phyloP scores from a whole-genome alignment of 2,797 vertebrate genomes.

The Manis crassicaudata region DNA sequence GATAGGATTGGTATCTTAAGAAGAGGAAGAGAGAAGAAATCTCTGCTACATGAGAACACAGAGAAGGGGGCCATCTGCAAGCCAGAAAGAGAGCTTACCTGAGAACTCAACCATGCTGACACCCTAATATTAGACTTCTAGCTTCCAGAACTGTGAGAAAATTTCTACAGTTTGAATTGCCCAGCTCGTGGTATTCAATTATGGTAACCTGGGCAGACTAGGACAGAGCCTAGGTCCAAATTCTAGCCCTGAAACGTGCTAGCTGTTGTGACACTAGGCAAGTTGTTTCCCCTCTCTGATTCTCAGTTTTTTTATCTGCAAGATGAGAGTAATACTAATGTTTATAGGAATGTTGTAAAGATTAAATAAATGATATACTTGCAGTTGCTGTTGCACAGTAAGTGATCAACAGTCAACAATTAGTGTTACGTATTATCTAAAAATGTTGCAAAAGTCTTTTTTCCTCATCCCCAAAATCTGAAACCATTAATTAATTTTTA shows the following conservation, averaged over 20 bases:
- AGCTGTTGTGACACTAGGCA: not conserved
- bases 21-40: not conserved
- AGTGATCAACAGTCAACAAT: not conserved
- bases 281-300: not conserved
- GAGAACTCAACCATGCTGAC: not conserved
- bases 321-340: not conserved
- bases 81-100: not conserved
- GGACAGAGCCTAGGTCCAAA: not conserved
- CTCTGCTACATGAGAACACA: not conserved
- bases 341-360: not conserved
- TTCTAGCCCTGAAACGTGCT: not conserved
- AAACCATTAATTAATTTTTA: constrained; percentile 14
- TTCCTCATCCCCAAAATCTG: not conserved
- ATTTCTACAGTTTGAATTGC: not conserved
- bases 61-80: not conserved
- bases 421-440: not conserved
- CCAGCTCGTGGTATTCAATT: not conserved
- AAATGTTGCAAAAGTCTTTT: not conserved
- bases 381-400: not conserved
- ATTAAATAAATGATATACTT: not conserved
- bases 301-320: not conserved
- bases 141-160: not conserved
- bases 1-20: not conserved
- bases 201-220: not conserved
- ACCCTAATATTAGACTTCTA: not conserved